A percentile compares a stretch with the other conserved stretches of the same genome.
These are phyloP conservation scores for Musca domestica DNA, from an alignment of 1,140 invertebrate species.

Conservation along the genomic window DNA sequence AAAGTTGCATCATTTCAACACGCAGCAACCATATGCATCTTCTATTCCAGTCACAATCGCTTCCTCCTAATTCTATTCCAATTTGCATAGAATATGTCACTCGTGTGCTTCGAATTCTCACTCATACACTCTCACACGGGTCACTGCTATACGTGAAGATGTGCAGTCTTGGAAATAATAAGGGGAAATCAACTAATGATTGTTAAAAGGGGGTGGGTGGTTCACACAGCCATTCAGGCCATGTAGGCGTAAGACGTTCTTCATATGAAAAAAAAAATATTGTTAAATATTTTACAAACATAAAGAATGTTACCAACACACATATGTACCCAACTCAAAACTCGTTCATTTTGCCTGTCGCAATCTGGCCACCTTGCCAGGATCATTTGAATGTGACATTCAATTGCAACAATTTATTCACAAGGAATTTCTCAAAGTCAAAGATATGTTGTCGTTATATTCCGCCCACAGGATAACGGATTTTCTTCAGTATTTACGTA, in stretches of 20 bases:
- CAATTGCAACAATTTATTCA: not conserved
- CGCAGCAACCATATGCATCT: not conserved
- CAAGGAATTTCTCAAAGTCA: slow-evolving; percentile 13
- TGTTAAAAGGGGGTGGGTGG: not conserved
- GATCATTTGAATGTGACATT: not conserved
- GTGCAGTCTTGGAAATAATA: not conserved
- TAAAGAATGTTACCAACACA: too few species aligned
- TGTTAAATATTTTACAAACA: too few species aligned
- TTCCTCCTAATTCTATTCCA: not conserved
- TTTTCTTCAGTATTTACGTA: too few species aligned
- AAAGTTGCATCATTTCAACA: not conserved
- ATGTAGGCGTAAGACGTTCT: too few species aligned
- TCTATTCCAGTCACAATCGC: slow-evolving; percentile 7
- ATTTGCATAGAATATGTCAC: slow-evolving; percentile 16
- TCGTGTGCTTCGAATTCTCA: not conserved
- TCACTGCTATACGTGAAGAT: too few species aligned
- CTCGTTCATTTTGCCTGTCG: not conserved
- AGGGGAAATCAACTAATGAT: not conserved
- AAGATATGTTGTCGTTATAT: not conserved
- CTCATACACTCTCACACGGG: too few species aligned
- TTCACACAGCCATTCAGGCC: not conserved
- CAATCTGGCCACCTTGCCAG: not conserved
- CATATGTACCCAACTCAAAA: too few species aligned
- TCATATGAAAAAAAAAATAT: too few species aligned
- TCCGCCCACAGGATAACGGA: too few species aligned